Base-by-base conservation (phyloP, 2,113 vertebrate species). In the Triplophysa rosa region DNA sequence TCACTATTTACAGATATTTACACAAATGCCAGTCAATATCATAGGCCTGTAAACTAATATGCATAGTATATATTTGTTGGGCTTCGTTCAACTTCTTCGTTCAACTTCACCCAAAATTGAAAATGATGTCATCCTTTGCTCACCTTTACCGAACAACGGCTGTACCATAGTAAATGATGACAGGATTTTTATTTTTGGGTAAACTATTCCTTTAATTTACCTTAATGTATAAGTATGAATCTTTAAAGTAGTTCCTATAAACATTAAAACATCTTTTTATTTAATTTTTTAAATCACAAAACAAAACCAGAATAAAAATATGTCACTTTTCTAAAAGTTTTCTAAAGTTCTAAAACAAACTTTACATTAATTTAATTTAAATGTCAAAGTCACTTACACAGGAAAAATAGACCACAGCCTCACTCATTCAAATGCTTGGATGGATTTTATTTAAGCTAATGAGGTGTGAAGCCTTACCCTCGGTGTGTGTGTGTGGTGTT, bases 401-500 rank as follows among this genome's bases (percentile, higher is more conserved):
- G 79, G 65, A 63, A 80, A 74, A 65, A 68, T 6, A 33, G 33
- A 74, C 40, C 61, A 52, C 67, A 65, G 71, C 47, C 69, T 63
- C 24, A 61, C 40, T 67, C 26, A 40, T 90, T 93, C 92, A 90
- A 93, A 93, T 91, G 93, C 91, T 91, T 94, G 93, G 90, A 92
- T 94, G 94, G 90, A 89, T 95, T 95, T 95, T 93, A 94, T 94
- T 93, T 90, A 92, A 87, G 90, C 92, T 95, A 95, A 95, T 94
- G 93, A 95, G 93, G 94, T 95, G 95, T 94, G 92, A 95, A 95
- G 92, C 93, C 92, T 94, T 95, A 93, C 91, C 19, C 70, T 59
- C 7, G 89, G 91, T n/a, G 71, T 65, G 82, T 74, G 84, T 93
- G 93, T 94, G 94, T 95, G 94, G 94, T 90, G 92, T 87, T 89